Conservation (phyloP, 2,113 vertebrate species). For the Xyrauchen texanus region DNA sequence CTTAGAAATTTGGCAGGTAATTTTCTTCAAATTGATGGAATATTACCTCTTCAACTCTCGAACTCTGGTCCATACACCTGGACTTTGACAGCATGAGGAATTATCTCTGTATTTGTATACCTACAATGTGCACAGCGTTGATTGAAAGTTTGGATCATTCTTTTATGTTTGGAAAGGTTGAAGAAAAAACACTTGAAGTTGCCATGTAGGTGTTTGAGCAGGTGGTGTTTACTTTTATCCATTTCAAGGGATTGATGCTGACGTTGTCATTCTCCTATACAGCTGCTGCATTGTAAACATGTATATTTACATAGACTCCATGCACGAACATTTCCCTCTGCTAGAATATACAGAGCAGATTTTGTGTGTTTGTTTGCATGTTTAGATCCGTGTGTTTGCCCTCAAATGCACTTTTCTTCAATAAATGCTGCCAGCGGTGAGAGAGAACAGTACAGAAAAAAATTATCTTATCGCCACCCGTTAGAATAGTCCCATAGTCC, state of each 20-base stretch:
- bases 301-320: constrained; percentile 4
- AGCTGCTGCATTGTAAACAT: constrained; percentile 41
- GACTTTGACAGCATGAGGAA: constrained; percentile 32
- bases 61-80: constrained; percentile 40
- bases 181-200: constrained; percentile 1
- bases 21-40: neutral
- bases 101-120: neutral
- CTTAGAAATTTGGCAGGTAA: constrained; percentile 8
- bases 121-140: constrained; percentile 19
- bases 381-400: too few species aligned
- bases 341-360: neutral
- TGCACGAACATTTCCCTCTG: neutral
- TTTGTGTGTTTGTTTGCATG: too few species aligned
- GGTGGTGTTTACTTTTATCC: constrained; percentile 38
- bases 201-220: constrained; percentile 11
- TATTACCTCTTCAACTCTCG: constrained; percentile 26
- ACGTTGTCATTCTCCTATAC: constrained; percentile 6
- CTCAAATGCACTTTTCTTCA: too few species aligned
- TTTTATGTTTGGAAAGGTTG: constrained; percentile 19
- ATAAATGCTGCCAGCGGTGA: too few species aligned
- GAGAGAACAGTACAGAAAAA: too few species aligned
- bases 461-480: too few species aligned
- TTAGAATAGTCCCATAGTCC: too few species aligned
- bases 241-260: constrained; percentile 17
- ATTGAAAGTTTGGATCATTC: constrained; percentile 53